phyloP scores from a whole-genome alignment of 2,888 invertebrate genomes.

The Cataglyphis rosenhaueri region DNA sequence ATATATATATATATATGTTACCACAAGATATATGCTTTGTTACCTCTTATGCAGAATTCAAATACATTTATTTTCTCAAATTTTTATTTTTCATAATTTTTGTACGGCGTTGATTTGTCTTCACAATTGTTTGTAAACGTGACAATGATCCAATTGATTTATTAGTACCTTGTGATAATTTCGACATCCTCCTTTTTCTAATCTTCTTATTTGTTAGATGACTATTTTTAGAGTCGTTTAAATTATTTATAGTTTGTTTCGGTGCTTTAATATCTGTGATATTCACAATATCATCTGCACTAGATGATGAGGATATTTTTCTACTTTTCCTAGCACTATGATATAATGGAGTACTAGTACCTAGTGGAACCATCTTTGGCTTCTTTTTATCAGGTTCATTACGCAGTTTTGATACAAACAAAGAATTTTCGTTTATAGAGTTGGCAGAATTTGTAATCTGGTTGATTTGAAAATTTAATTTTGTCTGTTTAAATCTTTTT shows the following conservation, averaged over 20 bases:
- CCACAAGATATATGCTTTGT: background rate
- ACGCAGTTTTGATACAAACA: background rate
- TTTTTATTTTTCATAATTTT: background rate
- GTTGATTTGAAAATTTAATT: slow-evolving; percentile 35
- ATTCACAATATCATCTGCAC: slow-evolving; percentile 37
- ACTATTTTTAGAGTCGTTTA: background rate
- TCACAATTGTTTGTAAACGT: background rate
- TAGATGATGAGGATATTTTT: background rate
- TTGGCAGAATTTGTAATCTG: background rate
- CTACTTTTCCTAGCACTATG: background rate
- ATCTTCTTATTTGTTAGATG: background rate
- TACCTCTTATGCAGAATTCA: background rate
- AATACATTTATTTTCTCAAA: background rate
- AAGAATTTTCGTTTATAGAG: background rate
- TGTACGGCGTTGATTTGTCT: background rate
- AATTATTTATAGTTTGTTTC: background rate
- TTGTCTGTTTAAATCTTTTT: slow-evolving; percentile 50
- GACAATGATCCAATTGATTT: background rate
- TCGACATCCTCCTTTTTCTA: background rate
- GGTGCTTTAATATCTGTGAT: slow-evolving; percentile 31
- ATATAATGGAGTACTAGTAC: slow-evolving; percentile 62
- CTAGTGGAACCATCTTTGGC: background rate
- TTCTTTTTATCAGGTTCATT: background rate
- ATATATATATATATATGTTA: background rate
- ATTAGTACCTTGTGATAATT: background rate